Evolutionary conservation across 2,888 invertebrate species (phyloP).

Genomic region (Drosophila affinis): DNA sequence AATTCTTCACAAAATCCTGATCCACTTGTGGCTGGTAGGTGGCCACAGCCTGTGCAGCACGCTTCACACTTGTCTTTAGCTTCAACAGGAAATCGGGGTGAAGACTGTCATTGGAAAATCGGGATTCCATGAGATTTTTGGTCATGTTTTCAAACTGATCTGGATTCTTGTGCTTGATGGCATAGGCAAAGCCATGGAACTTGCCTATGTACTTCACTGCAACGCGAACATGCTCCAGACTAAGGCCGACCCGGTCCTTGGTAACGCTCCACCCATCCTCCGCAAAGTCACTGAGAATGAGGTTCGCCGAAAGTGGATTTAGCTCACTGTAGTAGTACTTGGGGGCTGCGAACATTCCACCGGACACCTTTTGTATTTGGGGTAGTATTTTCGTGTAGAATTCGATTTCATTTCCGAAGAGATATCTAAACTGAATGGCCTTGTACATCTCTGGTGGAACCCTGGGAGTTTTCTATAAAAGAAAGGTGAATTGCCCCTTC

Average conservation of each 20-base stretch:
- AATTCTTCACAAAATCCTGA: slow-evolving; percentile 64
- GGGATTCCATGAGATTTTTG: slow-evolving; percentile 15
- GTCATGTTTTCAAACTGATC: slow-evolving; percentile 59
- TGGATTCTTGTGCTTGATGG: slow-evolving; percentile 69
- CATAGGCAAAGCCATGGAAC: slow-evolving; percentile 83
- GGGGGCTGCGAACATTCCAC: slow-evolving; percentile 61
- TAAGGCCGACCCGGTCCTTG: slow-evolving; percentile 70
- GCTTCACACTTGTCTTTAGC: slow-evolving; percentile 38
- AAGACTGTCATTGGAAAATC: slow-evolving; percentile 57
- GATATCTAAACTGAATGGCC: slow-evolving; percentile 65
- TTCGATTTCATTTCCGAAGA: slow-evolving; percentile 81
- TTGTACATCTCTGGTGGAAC: slow-evolving; percentile 70
- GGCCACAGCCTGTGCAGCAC: slow-evolving; percentile 52
- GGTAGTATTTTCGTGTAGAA: slow-evolving; percentile 80
- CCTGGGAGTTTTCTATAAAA: slow-evolving; percentile 78
- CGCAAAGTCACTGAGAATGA: slow-evolving; percentile 80
- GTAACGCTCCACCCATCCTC: slow-evolving; percentile 75
- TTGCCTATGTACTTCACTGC: slow-evolving; percentile 78
- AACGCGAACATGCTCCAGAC: slow-evolving; percentile 80
- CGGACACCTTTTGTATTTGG: slow-evolving; percentile 55
- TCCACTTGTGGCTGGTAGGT: slow-evolving; percentile 70
- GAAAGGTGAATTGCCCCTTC: background rate
- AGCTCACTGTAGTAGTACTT: slow-evolving; percentile 78
- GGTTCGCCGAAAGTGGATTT: slow-evolving; percentile 59
- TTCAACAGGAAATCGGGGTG: slow-evolving; percentile 52